These are phyloP conservation scores for Pelodytes ibericus DNA, from an alignment of 2,797 vertebrate species.

Conservation along the genomic window DNA sequence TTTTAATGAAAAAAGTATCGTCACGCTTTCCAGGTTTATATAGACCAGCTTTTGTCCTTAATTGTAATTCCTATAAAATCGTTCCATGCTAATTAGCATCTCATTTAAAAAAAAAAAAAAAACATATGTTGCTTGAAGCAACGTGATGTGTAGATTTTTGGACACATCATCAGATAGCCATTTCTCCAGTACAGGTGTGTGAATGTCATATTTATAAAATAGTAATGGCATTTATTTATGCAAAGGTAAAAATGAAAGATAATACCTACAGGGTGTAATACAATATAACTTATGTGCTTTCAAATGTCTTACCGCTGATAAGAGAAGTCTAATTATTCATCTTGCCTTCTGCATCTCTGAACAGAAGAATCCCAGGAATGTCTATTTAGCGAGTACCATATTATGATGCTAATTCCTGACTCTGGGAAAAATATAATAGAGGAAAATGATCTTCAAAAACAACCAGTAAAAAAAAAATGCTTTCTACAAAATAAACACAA, in stretches of 20 bases:
- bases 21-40: too few relatives aligned
- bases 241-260: slow-evolving; percentile 2
- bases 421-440: slow-evolving; percentile 27
- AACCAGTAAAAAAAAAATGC: background rate
- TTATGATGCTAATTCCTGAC: slow-evolving; percentile 45
- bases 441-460: slow-evolving; percentile 13
- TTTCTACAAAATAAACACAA: background rate
- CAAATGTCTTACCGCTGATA: slow-evolving; percentile 18
- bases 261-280: background rate
- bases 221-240: slow-evolving; percentile 8
- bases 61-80: background rate
- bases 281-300: slow-evolving; percentile 14
- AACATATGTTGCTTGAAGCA: background rate
- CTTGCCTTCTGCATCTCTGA: slow-evolving; percentile 20
- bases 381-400: slow-evolving; percentile 18
- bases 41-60: background rate
- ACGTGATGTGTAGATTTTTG: background rate
- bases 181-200: slow-evolving; percentile 5
- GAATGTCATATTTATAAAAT: slow-evolving; percentile 28
- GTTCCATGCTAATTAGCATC: slow-evolving; percentile 13
- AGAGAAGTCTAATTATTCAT: slow-evolving; percentile 28
- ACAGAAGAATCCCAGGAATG: slow-evolving; percentile 17
- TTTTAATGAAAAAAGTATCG: too few relatives aligned
- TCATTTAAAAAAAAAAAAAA: slow-evolving; percentile 17
- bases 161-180: slow-evolving; percentile 1